A percentile compares a stretch with the other conserved stretches of the same genome.
Evolutionary conservation across 37 sponge, comb jelly and placozoan species (phyloP).

Genomic region (Halisarca cf. caerulea): DNA sequence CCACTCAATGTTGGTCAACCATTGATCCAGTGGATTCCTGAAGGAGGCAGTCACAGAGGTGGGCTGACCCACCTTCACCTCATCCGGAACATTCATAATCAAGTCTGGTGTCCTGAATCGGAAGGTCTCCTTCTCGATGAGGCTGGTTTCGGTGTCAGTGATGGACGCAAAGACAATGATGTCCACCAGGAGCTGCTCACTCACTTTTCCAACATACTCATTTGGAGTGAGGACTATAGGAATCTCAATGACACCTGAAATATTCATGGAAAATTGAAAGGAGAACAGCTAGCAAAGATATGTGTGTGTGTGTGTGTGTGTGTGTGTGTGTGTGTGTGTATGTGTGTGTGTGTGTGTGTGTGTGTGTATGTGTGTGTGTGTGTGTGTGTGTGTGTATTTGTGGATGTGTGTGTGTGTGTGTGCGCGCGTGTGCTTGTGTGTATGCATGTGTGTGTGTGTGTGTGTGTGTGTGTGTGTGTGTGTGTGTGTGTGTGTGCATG

Average conservation of each 20-base stretch:
- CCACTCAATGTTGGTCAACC: too few relatives aligned
- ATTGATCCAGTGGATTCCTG: not conserved
- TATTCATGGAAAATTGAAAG: not conserved
- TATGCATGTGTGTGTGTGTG: not conserved
- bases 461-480: not conserved
- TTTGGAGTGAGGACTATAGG: not conserved
- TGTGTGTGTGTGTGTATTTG: not conserved
- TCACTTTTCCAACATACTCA: constrained; percentile 20
- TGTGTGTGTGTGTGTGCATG: constrained; percentile 20
- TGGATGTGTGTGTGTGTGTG: constrained; percentile 17
- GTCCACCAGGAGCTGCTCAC: constrained; percentile 38
- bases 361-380: not conserved
- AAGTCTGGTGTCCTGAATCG: not conserved
- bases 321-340: too few relatives aligned
- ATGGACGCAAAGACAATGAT: constrained; percentile 33
- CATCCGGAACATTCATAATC: not conserved
- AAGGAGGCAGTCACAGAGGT: not conserved
- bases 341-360: too few relatives aligned
- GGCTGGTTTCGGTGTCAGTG: not conserved
- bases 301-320: not conserved
- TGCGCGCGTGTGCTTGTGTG: not conserved
- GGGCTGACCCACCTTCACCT: too few relatives aligned
- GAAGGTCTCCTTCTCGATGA: constrained; percentile 2
- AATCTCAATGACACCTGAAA: not conserved
- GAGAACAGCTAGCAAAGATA: too few relatives aligned